These are phyloP conservation scores for Scolanthus callimorphus DNA, from an alignment of 92 coral and sea anemone genomes.

Conservation along the genomic window DNA sequence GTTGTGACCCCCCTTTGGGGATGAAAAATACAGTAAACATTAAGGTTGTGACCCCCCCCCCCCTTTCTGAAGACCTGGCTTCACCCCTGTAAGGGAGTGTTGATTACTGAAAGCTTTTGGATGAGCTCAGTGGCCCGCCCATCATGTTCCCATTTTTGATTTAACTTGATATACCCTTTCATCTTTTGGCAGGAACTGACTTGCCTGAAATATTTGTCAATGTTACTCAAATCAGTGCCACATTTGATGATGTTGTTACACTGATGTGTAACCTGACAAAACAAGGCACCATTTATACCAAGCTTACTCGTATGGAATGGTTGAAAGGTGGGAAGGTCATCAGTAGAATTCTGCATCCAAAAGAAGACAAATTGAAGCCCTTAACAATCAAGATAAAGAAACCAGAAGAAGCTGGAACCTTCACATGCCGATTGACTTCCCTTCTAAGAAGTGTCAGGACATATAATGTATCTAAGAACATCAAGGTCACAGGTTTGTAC, in stretches of 20 bases:
- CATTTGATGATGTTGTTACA: constrained; percentile 6
- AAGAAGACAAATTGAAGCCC: constrained; percentile 20
- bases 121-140: too few species aligned
- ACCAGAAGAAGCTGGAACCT: constrained; percentile 43
- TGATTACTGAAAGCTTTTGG: too few species aligned
- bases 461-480: constrained; percentile 27
- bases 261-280: constrained; percentile 45
- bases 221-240: background rate
- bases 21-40: too few species aligned
- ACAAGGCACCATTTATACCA: background rate
- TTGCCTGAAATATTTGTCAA: constrained; percentile 38
- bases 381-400: background rate
- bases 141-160: background rate
- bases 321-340: constrained; percentile 21
- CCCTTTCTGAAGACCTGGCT: too few species aligned
- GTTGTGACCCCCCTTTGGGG: too few species aligned
- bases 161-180: background rate
- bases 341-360: constrained; percentile 18
- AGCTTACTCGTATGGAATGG: constrained; percentile 43
- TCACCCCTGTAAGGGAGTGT: too few species aligned
- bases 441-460: constrained; percentile 3
- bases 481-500: constrained; percentile 38
- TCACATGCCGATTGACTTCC: constrained; percentile 31
- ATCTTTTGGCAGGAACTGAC: constrained; percentile 19
- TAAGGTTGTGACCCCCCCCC: too few species aligned